Conservation (phyloP, 2,797 vertebrate genomes). For the Helarctos malayanus region DNA sequence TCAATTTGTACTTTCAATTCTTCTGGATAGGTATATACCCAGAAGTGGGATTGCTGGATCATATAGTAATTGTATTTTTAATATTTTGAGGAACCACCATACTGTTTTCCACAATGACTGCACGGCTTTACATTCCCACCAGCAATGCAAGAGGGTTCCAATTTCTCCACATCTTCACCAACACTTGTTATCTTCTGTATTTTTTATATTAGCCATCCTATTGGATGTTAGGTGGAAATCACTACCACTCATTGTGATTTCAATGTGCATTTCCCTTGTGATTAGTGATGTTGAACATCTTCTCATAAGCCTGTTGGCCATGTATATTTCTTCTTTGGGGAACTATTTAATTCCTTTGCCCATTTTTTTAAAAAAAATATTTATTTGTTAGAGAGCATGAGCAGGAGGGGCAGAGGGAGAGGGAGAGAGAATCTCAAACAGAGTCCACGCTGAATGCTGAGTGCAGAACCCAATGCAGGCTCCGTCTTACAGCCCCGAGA, state of each 20-base stretch:
- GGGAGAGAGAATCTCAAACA: neutral
- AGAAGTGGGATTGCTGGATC: neutral
- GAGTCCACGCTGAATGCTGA: too few relatives aligned
- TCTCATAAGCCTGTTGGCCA: neutral
- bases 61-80: constrained; percentile 24
- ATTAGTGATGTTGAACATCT: neutral
- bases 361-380: neutral
- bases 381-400: neutral
- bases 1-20: constrained; percentile 80
- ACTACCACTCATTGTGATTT: neutral
- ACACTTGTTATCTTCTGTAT: neutral
- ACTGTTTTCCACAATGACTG: neutral
- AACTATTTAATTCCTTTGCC: neutral
- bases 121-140: neutral
- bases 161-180: neutral
- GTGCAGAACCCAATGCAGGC: too few relatives aligned
- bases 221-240: neutral
- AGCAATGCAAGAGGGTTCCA: neutral
- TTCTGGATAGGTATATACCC: neutral
- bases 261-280: neutral
- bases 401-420: neutral
- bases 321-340: neutral
- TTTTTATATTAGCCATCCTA: neutral
- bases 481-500: too few relatives aligned
- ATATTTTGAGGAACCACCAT: neutral